Conservation (phyloP, 2,113 vertebrate species). For the Balaenoptera acutorostrata region DNA sequence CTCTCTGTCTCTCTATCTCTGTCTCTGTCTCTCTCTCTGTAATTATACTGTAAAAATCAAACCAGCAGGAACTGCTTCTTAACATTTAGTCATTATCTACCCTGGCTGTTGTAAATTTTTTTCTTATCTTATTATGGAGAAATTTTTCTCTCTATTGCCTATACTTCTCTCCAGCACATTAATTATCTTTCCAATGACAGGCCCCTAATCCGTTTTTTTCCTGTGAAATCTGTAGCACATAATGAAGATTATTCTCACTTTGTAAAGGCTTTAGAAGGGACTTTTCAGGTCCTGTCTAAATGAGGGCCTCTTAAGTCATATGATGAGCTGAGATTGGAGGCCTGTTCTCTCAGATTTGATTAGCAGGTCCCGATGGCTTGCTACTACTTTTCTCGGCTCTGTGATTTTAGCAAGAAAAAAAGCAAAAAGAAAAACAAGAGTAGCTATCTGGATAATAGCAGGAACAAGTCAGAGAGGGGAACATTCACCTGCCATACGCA, state of each 20-base stretch:
- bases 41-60: conserved; percentile 67
- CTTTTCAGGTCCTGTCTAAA: conserved; percentile 61
- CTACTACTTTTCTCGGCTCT: conserved; percentile 30
- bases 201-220: conserved; percentile 57
- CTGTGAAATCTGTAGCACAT: conserved; percentile 59
- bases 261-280: conserved; percentile 39
- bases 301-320: conserved; percentile 43
- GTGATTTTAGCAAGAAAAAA: conserved; percentile 49
- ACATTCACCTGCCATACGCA: not conserved
- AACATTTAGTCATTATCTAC: conserved; percentile 56
- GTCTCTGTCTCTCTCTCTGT: not conserved
- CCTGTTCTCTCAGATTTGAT: not conserved
- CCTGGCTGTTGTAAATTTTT: conserved; percentile 50
- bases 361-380: conserved; percentile 36
- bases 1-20: not conserved
- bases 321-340: conserved; percentile 35
- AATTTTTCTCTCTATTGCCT: conserved; percentile 63
- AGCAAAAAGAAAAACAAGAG: conserved; percentile 55
- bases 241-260: conserved; percentile 71
- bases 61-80: conserved; percentile 58
- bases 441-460: conserved; percentile 44
- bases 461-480: not conserved
- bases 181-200: conserved; percentile 63
- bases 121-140: conserved; percentile 58
- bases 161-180: conserved; percentile 34